Conservation (phyloP, 1,140 invertebrate genomes). For the Dysdera silvatica region DNA sequence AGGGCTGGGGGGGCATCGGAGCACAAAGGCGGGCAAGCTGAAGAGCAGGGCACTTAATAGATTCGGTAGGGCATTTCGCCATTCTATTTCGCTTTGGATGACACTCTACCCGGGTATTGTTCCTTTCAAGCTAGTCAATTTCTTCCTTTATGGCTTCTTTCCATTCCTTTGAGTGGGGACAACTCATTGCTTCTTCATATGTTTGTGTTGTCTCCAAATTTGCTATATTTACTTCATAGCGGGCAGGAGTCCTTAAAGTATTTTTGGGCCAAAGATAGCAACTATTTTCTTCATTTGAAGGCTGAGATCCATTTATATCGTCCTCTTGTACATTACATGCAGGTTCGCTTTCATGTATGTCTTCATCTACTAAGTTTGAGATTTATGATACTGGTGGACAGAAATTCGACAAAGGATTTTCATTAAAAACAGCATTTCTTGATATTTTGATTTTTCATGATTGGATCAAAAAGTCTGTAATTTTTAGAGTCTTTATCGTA, state of each 20-base stretch:
- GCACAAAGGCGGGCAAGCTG: no score
- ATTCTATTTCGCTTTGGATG: no score
- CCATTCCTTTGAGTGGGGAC: conserved; percentile 9
- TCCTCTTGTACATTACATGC: neutral
- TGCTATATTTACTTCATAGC: conserved; percentile 7
- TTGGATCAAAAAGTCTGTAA: conserved; percentile 1
- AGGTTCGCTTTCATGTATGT: neutral
- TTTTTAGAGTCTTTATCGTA: conserved; percentile 5
- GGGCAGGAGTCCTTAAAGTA: neutral
- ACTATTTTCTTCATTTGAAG: neutral
- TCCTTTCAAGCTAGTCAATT: conserved; percentile 4
- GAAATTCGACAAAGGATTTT: neutral
- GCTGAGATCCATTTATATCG: neutral
- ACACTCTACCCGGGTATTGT: no score
- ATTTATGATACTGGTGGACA: neutral
- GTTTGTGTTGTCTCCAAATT: neutral
- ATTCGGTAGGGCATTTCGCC: no score
- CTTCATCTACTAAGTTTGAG: neutral
- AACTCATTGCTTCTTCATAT: conserved; percentile 18
- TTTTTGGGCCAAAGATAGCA: neutral
- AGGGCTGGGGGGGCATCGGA: no score
- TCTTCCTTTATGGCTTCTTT: conserved; percentile 19
- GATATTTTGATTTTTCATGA: neutral
- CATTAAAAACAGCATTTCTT: conserved; percentile 6
- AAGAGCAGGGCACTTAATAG: no score